phyloP scores from a whole-genome alignment of 2,113 vertebrate species.

The Clarias macrocephalus region DNA sequence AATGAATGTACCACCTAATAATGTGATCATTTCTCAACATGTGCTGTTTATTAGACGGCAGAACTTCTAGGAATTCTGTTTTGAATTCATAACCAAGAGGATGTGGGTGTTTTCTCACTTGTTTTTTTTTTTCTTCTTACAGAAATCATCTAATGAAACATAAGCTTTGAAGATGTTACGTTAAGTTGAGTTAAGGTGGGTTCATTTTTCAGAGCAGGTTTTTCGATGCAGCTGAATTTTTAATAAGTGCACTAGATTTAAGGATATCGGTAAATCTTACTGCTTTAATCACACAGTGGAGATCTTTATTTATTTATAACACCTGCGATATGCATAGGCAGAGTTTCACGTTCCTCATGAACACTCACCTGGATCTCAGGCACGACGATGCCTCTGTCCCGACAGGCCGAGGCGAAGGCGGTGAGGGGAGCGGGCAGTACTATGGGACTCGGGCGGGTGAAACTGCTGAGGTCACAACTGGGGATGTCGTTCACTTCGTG shows the following conservation, averaged over 20 bases:
- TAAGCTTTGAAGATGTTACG: not conserved
- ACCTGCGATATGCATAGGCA: not conserved
- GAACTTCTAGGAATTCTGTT: not conserved
- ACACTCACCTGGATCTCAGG: constrained; percentile 92
- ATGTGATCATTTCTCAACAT: not conserved
- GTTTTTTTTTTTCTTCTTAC: not conserved
- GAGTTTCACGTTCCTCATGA: not conserved
- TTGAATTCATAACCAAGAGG: not conserved
- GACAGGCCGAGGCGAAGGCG: constrained; percentile 87
- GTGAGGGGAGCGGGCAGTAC: constrained; percentile 90
- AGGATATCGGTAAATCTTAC: not conserved
- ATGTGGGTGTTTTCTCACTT: not conserved
- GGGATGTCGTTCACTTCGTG: constrained; percentile 98
- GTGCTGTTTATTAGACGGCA: not conserved
- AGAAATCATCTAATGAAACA: not conserved
- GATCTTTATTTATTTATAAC: not conserved
- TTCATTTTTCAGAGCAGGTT: not conserved
- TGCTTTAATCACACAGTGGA: not conserved
- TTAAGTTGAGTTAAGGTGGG: not conserved
- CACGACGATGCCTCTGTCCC: constrained; percentile 83
- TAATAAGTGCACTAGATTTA: not conserved
- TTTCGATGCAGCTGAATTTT: not conserved
- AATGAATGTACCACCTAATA: not conserved
- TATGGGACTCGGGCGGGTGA: constrained; percentile 86
- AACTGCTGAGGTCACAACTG: constrained; percentile 96